Percentiles rank a stretch among this genome's conserved stretches.
Conservation (phyloP, 2,797 vertebrate species). For the Sitta carolinensis region DNA sequence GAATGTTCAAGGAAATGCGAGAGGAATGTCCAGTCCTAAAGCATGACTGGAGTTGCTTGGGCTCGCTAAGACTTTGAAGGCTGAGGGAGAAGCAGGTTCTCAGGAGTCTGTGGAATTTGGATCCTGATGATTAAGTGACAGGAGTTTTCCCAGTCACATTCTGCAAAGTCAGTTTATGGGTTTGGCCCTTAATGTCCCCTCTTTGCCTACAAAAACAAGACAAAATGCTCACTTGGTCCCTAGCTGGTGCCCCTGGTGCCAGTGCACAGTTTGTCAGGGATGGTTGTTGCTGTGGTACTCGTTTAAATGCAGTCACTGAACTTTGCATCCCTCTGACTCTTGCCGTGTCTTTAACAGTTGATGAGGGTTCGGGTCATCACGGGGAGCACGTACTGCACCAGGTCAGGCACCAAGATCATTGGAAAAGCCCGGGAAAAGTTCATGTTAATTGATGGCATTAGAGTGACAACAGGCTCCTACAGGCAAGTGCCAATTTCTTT, state of each 20-base stretch:
- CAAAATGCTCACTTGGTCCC: background rate
- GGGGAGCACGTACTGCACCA: constrained; percentile 84
- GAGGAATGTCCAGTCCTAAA: background rate
- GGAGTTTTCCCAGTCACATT: background rate
- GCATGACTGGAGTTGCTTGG: background rate
- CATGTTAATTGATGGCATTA: constrained; percentile 88
- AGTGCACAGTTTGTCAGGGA: background rate
- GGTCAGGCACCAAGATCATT: constrained; percentile 85
- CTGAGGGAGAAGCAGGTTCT: background rate
- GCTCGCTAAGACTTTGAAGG: fast-evolving
- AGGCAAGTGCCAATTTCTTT: constrained; percentile 75
- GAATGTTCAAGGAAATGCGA: background rate
- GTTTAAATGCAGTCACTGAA: background rate
- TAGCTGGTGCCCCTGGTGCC: background rate
- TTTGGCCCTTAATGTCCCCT: background rate
- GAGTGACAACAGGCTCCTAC: constrained; percentile 89
- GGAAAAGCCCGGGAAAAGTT: constrained; percentile 88
- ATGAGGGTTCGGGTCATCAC: constrained; percentile 85
- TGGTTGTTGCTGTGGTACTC: background rate
- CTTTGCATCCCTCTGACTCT: background rate
- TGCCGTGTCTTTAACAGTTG: constrained; percentile 59
- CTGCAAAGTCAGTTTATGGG: background rate
- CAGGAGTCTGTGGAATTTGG: background rate
- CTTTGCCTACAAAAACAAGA: background rate
- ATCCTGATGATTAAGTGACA: background rate